phyloP scores from a whole-genome alignment of 2,113 vertebrate species.

The Neolamprologus fasciatus region DNA sequence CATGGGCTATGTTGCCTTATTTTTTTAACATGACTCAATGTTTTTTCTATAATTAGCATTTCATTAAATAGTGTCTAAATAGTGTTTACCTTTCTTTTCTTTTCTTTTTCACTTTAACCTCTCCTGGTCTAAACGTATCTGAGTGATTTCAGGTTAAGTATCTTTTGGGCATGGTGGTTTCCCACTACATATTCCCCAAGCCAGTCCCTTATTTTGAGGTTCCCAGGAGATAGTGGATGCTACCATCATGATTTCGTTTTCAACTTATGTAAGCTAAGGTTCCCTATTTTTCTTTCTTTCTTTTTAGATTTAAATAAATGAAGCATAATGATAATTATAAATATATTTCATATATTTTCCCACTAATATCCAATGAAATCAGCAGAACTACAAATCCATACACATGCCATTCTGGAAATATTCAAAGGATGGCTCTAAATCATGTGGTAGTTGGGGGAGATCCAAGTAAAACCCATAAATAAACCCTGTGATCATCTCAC shows the following conservation, averaged over 20 bases:
- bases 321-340: background rate
- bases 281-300: background rate
- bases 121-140: background rate
- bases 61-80: background rate
- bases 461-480: conserved; percentile 19
- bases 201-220: background rate
- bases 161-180: background rate
- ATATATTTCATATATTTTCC: background rate
- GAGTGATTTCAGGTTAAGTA: background rate
- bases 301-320: background rate
- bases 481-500: background rate
- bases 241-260: background rate
- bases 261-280: background rate
- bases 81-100: background rate
- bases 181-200: background rate
- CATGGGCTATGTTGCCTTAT: background rate
- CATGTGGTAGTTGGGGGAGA: background rate
- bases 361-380: background rate
- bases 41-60: background rate
- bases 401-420: background rate
- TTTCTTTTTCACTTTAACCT: background rate
- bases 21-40: background rate
- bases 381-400: background rate
- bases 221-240: background rate
- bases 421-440: background rate